These are phyloP conservation scores for Lithodes maja DNA, from an alignment of 2,888 invertebrate species.

Conservation along the genomic window DNA sequence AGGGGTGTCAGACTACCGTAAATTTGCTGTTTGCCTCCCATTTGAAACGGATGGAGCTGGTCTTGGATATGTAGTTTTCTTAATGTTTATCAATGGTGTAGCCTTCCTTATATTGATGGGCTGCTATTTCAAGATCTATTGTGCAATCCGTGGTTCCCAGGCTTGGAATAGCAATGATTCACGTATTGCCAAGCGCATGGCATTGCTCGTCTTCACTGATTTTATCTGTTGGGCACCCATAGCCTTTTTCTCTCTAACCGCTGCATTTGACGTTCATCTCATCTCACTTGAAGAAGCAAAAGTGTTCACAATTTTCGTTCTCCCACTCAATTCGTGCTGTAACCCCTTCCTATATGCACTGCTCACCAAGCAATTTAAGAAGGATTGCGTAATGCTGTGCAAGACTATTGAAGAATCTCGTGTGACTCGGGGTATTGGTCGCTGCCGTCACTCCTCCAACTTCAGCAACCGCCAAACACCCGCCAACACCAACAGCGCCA, in stretches of 20 bases:
- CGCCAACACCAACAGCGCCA: conserved; percentile 88
- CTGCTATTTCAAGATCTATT: conserved; percentile 98
- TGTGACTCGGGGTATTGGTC: conserved; percentile 89
- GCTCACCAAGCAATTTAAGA: conserved; percentile 97
- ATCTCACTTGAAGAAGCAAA: conserved; percentile 97
- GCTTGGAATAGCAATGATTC: conserved; percentile 99
- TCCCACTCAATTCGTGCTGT: conserved; percentile 97
- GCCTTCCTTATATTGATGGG: conserved; percentile 96
- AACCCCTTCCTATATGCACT: conserved; percentile 99
- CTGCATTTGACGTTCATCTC: conserved; percentile 91
- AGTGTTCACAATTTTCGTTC: conserved; percentile 89
- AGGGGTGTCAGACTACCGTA: conserved; percentile 95
- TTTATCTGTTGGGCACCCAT: conserved; percentile 99
- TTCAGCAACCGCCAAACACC: conserved; percentile 92
- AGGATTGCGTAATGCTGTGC: conserved; percentile 96
- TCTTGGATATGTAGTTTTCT: conserved; percentile 91
- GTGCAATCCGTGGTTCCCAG: conserved; percentile 93
- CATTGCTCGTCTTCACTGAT: conserved; percentile 96
- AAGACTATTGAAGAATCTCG: conserved; percentile 96
- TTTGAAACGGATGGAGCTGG: conserved; percentile 89
- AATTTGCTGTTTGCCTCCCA: conserved; percentile 97
- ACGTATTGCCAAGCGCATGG: conserved; percentile 96
- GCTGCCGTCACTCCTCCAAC: conserved; percentile 89
- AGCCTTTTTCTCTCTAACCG: conserved; percentile 95
- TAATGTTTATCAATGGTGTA: conserved; percentile 93